Conservation (phyloP, 2,113 vertebrate species). For the Zapus hudsonius region DNA sequence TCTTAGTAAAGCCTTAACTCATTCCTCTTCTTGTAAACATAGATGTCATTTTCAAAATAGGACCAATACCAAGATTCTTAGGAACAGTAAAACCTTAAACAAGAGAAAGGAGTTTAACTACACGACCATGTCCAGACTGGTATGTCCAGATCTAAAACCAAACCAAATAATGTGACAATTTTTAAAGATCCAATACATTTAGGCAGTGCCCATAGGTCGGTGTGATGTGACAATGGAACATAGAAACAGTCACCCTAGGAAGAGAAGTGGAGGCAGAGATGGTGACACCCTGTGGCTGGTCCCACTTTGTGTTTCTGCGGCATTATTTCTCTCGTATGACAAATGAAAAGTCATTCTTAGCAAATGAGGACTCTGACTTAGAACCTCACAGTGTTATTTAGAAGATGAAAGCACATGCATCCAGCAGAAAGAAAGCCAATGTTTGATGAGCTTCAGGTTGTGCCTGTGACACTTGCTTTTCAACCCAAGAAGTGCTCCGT, state of each 20-base stretch:
- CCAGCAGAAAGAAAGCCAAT: not conserved
- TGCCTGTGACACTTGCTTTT: fast-evolving
- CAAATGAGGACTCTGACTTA: not conserved
- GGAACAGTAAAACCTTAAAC: no score
- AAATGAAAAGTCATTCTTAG: fast-evolving
- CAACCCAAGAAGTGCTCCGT: not conserved
- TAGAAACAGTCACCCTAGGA: fast-evolving
- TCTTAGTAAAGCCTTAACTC: fast-evolving
- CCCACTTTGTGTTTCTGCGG: not conserved
- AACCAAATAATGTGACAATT: not conserved
- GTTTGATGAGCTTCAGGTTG: not conserved
- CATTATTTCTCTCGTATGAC: fast-evolving
- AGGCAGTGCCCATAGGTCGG: not conserved
- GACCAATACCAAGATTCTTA: not conserved
- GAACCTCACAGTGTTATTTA: fast-evolving
- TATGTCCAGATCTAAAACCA: not conserved
- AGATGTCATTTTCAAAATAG: not conserved
- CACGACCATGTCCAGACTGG: not conserved
- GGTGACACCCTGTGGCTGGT: fast-evolving
- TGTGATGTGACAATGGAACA: fast-evolving
- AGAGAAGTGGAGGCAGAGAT: fast-evolving
- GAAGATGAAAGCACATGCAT: not conserved
- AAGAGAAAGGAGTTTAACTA: not conserved
- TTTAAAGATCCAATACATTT: not conserved
- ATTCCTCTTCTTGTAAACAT: fast-evolving